Conservation (phyloP, 2,113 vertebrate species). For the Vidua macroura region DNA sequence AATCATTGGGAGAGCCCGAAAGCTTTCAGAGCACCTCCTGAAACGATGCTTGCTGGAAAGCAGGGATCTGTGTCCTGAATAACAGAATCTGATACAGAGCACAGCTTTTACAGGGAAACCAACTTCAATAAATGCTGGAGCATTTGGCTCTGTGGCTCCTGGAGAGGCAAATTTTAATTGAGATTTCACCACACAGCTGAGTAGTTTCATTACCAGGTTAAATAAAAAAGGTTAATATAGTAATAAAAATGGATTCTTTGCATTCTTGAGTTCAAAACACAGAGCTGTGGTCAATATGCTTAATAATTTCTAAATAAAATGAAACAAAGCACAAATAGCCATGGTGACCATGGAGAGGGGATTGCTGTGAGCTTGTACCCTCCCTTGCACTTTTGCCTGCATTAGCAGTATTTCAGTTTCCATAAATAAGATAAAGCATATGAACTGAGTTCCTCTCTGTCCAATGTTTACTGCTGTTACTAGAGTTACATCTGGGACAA, state of each 20-base stretch:
- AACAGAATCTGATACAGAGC: constrained; percentile 22
- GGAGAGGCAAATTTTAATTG: constrained; percentile 34
- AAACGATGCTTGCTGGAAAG: background rate
- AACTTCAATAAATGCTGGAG: background rate
- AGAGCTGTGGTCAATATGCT: background rate
- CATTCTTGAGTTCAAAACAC: constrained; percentile 12
- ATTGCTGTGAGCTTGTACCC: background rate
- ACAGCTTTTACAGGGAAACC: constrained; percentile 12
- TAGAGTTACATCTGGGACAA: background rate
- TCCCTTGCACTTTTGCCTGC: background rate
- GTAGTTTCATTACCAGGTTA: constrained; percentile 50
- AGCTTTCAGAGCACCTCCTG: constrained; percentile 28
- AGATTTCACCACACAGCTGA: constrained; percentile 15
- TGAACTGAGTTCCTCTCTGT: background rate
- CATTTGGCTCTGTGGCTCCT: background rate
- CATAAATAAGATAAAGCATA: background rate
- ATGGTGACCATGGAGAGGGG: background rate
- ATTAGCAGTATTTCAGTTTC: background rate
- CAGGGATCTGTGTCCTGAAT: background rate
- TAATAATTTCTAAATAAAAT: constrained; percentile 24
- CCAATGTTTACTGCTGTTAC: background rate
- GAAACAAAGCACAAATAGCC: background rate
- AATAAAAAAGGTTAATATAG: constrained; percentile 41
- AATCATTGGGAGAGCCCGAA: background rate
- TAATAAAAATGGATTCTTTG: constrained; percentile 27